Conservation (phyloP, 2,888 invertebrate genomes). For the Drosophila quinaria region DNA sequence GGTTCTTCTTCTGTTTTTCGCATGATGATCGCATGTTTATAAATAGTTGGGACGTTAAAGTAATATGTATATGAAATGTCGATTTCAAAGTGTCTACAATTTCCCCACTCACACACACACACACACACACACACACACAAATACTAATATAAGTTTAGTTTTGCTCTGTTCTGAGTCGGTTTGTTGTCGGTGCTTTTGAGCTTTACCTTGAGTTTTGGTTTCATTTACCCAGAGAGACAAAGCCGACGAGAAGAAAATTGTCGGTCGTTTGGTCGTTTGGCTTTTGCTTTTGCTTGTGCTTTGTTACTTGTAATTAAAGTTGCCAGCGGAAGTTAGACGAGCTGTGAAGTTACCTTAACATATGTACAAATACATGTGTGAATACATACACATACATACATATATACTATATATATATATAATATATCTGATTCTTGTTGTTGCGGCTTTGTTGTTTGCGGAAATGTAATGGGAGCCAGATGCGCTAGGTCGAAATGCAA, state of each 20-base stretch:
- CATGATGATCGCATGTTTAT: conserved; percentile 79
- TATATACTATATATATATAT: conserved; percentile 10
- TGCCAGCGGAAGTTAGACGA: conserved; percentile 76
- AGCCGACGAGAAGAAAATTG: conserved; percentile 64
- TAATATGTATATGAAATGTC: conserved; percentile 71
- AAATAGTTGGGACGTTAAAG: conserved; percentile 71
- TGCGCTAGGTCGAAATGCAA: conserved; percentile 56
- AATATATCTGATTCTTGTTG: conserved; percentile 38
- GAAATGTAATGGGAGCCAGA: conserved; percentile 70
- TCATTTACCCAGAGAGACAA: conserved; percentile 64
- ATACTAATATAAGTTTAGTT: neutral
- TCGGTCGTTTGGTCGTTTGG: conserved; percentile 49
- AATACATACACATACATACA: neutral
- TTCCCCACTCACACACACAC: conserved; percentile 53
- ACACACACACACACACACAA: conserved; percentile 13
- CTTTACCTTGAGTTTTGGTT: conserved; percentile 74
- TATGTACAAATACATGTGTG: conserved; percentile 3
- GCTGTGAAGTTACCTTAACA: conserved; percentile 70
- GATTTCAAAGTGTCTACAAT: conserved; percentile 71
- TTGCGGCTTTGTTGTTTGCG: conserved; percentile 48
- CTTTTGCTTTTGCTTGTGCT: conserved; percentile 33
- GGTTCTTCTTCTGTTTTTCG: conserved; percentile 39
- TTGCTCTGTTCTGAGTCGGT: conserved; percentile 16
- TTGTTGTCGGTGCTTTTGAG: conserved; percentile 60
- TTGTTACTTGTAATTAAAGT: conserved; percentile 77